These are phyloP conservation scores for Coracias cyanogaster DNA, from an alignment of 2,797 vertebrate genomes.

Conservation along the genomic window DNA sequence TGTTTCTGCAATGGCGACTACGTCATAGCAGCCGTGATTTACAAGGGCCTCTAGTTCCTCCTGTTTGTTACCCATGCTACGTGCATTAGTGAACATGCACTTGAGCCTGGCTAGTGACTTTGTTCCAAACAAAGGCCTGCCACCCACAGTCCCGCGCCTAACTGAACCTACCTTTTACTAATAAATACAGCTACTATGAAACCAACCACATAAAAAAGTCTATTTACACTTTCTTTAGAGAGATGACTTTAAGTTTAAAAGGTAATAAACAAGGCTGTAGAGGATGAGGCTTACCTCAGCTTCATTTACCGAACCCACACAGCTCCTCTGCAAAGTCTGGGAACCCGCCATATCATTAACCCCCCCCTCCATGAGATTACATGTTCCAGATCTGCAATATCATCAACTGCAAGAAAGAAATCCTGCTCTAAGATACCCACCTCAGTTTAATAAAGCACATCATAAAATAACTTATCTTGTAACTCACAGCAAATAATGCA, in stretches of 20 bases:
- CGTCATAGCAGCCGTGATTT: too few species aligned
- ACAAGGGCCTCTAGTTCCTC: too few species aligned
- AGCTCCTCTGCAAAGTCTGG: background rate
- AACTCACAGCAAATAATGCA: background rate
- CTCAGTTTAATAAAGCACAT: background rate
- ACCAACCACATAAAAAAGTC: background rate
- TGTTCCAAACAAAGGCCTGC: too few species aligned
- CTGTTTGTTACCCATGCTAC: too few species aligned
- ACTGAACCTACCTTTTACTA: background rate
- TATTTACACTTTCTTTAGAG: background rate
- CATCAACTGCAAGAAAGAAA: background rate
- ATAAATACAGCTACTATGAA: background rate
- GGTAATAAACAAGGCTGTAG: background rate
- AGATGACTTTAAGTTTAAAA: background rate
- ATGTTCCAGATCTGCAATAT: background rate
- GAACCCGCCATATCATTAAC: background rate
- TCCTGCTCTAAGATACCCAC: background rate
- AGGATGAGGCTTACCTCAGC: background rate
- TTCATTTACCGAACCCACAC: background rate
- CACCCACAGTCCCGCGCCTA: background rate
- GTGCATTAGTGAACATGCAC: too few species aligned
- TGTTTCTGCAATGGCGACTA: too few species aligned
- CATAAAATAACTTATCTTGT: background rate
- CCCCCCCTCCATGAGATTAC: rapidly evolving
- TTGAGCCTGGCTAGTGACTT: too few species aligned